Evolutionary conservation across 2,113 vertebrate species (phyloP).

Genomic region (Pao palembangensis): DNA sequence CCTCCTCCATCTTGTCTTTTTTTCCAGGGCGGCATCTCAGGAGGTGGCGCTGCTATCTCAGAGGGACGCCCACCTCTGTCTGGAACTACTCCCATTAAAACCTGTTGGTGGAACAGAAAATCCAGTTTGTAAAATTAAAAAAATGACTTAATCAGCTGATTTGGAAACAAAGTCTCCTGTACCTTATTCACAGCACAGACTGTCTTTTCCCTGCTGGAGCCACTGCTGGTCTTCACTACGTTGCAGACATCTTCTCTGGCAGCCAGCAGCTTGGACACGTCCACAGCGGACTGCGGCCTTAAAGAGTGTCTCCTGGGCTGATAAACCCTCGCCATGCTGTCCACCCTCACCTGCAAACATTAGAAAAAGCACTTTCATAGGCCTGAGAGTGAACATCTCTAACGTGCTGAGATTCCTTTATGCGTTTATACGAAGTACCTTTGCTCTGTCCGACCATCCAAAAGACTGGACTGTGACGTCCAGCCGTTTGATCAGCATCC

Average conservation of each 20-base stretch:
- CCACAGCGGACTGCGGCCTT: constrained; percentile 75
- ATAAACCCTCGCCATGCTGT: constrained; percentile 90
- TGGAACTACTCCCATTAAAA: constrained; percentile 94
- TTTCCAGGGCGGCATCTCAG: constrained; percentile 94
- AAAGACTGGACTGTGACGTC: constrained; percentile 98
- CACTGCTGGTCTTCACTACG: constrained; percentile 91
- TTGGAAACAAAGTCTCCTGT: background rate
- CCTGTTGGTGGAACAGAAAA: constrained; percentile 59
- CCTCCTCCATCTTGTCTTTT: constrained; percentile 85
- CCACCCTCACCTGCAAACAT: constrained; percentile 77
- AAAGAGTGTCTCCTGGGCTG: constrained; percentile 87
- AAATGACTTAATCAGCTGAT: background rate
- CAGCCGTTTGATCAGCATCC: constrained; percentile 93
- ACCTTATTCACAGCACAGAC: constrained; percentile 92
- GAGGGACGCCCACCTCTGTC: constrained; percentile 91
- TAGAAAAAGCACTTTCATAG: background rate
- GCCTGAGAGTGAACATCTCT: background rate
- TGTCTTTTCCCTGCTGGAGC: constrained; percentile 82
- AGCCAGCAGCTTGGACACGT: constrained; percentile 83
- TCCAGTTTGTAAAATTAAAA: background rate
- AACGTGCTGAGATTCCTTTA: background rate
- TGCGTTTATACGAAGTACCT: constrained; percentile 67
- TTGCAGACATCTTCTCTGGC: constrained; percentile 90
- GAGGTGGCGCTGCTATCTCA: constrained; percentile 87
- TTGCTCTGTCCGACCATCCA: constrained; percentile 94